Base-by-base conservation (phyloP, 2,113 vertebrate genomes). In the Catharus minimus region DNA sequence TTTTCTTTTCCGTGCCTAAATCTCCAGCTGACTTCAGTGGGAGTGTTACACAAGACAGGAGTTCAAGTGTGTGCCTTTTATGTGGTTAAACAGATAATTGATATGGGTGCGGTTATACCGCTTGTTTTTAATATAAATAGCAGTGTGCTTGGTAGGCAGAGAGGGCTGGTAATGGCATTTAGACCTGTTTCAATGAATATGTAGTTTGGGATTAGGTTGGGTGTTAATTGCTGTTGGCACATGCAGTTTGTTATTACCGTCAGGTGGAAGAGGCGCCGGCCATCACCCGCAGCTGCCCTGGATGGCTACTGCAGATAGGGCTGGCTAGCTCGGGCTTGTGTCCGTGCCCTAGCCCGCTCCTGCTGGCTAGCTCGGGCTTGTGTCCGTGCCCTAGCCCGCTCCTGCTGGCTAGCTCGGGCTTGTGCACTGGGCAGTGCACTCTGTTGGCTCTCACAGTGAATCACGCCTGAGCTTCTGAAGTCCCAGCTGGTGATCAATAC, bases 41-140 rank as follows among this genome's bases (percentile, higher is more conserved):
- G 82, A 86, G 68, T 1, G 3, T 83, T 74, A 49, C 24, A 27
- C 38, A 50, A n/a, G 58, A 60, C 39, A 2, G 24, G 64, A 82
- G 39, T 73, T 93, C 23, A 73, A 83, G 28, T 23, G 43, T 23
- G 22, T 75, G 46, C 53, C 80, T 92, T 95, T 95, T 72, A 79
- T 91, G 96, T 96, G 95, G 94, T 89, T 88, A 78, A 86, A 86
- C 28, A 91, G 89, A 71, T 91, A 91, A 94, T 94, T 86, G 82
- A 82, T 94, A 90, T 2, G 46, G 83, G 81, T 90, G 92, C 5
- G 24, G 93, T 93, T 96, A 15, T 87, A 58, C 83, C 60, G 2
- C 81, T 94, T 90, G 68, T 56, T 95, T 95, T 92, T 92, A 92
- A 93, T 92, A 85, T 49, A 88, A 96, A 93, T 92, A 76, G 75